These are phyloP conservation scores for Argyresthia albistria DNA, from an alignment of 2,888 invertebrate genomes.

Conservation along the genomic window DNA sequence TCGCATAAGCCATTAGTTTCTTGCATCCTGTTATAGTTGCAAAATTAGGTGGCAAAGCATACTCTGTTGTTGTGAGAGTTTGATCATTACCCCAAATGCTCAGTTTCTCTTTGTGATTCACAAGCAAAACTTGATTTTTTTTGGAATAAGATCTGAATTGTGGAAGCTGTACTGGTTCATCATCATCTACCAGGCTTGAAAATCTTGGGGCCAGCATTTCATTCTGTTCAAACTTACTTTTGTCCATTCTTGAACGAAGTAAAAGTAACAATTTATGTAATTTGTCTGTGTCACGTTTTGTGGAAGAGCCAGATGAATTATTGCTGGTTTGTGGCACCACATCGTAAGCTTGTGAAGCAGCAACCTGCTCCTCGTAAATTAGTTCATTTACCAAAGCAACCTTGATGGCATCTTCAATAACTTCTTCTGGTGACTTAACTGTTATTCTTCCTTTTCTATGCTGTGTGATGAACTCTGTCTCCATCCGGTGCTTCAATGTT, in stretches of 20 bases:
- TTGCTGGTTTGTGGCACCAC: slow-evolving; percentile 2
- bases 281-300: slow-evolving; percentile 25
- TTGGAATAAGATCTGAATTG: slow-evolving; percentile 44
- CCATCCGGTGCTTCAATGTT: slow-evolving; percentile 39
- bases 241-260: slow-evolving; percentile 33
- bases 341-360: slow-evolving; percentile 9
- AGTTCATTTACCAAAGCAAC: slow-evolving; percentile 29
- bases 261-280: slow-evolving; percentile 34
- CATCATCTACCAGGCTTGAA: slow-evolving; percentile 21
- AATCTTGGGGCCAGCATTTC: slow-evolving; percentile 17
- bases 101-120: slow-evolving; percentile 17
- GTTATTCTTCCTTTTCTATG: slow-evolving; percentile 24
- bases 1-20: slow-evolving; percentile 24
- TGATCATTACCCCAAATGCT: slow-evolving; percentile 37
- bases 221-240: slow-evolving; percentile 23
- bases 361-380: slow-evolving; percentile 14
- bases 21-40: slow-evolving; percentile 43
- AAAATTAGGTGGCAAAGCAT: slow-evolving; percentile 46
- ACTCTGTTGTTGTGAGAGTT: slow-evolving; percentile 15
- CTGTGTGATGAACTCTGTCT: slow-evolving; percentile 27
- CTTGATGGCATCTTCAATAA: slow-evolving; percentile 42
- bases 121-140: slow-evolving; percentile 17
- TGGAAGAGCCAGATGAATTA: neutral
- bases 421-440: slow-evolving; percentile 25
- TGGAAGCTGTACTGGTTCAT: slow-evolving; percentile 16